Evolutionary conservation across 1,140 invertebrate species (phyloP), one percentile per base, ranked within the genome.

Genomic region (Arctopsyche grandis): DNA sequence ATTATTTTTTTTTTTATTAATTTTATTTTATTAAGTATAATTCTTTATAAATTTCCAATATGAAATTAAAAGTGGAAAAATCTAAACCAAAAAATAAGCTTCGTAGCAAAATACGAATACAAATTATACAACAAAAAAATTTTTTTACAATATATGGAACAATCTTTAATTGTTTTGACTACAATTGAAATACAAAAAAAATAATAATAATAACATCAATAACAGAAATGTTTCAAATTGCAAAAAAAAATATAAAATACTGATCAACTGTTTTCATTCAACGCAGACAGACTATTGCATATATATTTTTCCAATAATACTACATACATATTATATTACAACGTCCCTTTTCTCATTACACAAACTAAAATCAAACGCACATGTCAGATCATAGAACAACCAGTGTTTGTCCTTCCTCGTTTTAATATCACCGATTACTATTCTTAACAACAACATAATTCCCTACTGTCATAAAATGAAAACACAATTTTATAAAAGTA

Each of bases 401-500:
- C 9, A 26, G 63, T 12, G 24, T 29, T 26, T 66, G 24, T 66
- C 24, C 24, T 26, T 29, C 24, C 63, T 26, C 29, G 29, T 38
- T 14, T 10, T 66, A 66, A 66, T 66, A 66, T 66, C 63, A 66
- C 63, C n/a, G 22, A 52, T 26, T 12, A 66, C 26, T 66, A 29
- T 14, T 60, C 22, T 24, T 66, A 66, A 66, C 63, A 66, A 66
- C 63, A 22, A 66, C 63, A 66, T 66, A 26, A 66, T 24, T 26
- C 26, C 21, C 63, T 66, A 60, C 58, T 66, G 63, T 66, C 63
- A 66, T 26, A 52, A 74, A 74, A 74, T 74, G 71, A 74, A 29
- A 74, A 74, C 71, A 74, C 71, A 56, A 48, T 74, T 52, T 24
- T 74, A 74, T 74, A 74, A 82, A 79, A 82, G 63, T 80, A 82